phyloP scores from a whole-genome alignment of 2,888 invertebrate genomes.

The Archaeoteleia sp. region DNA sequence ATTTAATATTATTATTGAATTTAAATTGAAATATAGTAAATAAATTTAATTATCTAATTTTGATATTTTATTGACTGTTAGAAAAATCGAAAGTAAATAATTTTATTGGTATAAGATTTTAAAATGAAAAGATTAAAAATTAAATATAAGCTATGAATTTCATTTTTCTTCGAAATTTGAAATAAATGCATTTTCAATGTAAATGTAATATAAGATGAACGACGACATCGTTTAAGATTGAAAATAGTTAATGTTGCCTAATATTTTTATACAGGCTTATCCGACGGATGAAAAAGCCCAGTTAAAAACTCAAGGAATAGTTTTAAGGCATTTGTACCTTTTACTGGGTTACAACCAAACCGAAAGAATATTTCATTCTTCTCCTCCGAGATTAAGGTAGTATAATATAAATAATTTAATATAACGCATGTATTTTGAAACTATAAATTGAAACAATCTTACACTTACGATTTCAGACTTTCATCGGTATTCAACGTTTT shows the following conservation, averaged over 20 bases:
- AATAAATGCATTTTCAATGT: background rate
- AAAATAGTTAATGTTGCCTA: background rate
- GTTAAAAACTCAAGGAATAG: conserved; percentile 88
- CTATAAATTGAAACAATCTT: background rate
- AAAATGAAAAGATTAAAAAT: too few species aligned
- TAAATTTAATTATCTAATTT: too few species aligned
- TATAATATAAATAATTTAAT: conserved; percentile 3
- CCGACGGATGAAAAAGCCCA: conserved; percentile 90
- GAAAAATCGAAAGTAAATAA: too few species aligned
- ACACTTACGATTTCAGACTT: conserved; percentile 77
- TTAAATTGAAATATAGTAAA: too few species aligned
- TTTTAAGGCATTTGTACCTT: conserved; percentile 92
- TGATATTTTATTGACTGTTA: too few species aligned
- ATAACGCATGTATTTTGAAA: background rate
- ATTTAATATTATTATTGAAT: too few species aligned
- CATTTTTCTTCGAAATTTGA: conserved; percentile 3
- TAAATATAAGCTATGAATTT: too few species aligned
- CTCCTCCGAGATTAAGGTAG: conserved; percentile 89
- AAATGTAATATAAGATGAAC: too few species aligned
- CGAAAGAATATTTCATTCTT: conserved; percentile 93
- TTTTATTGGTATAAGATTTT: too few species aligned
- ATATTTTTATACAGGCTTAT: conserved; percentile 78
- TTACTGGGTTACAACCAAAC: conserved; percentile 94
- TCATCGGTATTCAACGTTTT: conserved; percentile 98
- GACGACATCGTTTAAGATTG: background rate